Evolutionary conservation across 53 echinoderm and acorn worm species (phyloP).

Genomic region (Pentamera pediparva): DNA sequence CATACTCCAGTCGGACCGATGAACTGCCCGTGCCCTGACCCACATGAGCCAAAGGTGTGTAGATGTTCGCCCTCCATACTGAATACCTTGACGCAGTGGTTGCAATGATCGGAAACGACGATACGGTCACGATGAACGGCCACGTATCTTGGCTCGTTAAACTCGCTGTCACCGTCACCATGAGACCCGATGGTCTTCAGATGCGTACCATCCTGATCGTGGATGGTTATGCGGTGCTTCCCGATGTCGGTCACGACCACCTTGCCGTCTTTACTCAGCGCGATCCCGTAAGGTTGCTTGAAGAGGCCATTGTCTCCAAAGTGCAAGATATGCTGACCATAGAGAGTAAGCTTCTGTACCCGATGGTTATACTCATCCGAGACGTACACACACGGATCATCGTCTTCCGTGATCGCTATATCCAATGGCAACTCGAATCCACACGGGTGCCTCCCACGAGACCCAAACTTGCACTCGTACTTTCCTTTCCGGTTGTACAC

Average conservation of each 20-base stretch:
- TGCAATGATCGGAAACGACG: slow-evolving; percentile 95
- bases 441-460: slow-evolving; percentile 79
- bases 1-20: slow-evolving; percentile 98
- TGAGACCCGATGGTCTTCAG: slow-evolving; percentile 80
- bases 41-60: slow-evolving; percentile 87
- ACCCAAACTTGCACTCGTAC: slow-evolving; percentile 98
- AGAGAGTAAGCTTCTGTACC: slow-evolving; percentile 94
- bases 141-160: slow-evolving; percentile 97
- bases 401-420: slow-evolving; percentile 73
- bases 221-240: slow-evolving; percentile 91
- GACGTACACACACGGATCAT: slow-evolving; percentile 90
- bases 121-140: slow-evolving; percentile 70
- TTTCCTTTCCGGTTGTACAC: slow-evolving; percentile 95
- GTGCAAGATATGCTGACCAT: slow-evolving; percentile 87
- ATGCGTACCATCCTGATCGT: slow-evolving; percentile 75
- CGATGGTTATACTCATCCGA: slow-evolving; percentile 99
- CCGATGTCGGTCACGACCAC: slow-evolving; percentile 96
- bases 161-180: slow-evolving; percentile 83
- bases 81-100: slow-evolving; percentile 97
- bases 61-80: slow-evolving; percentile 74
- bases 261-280: slow-evolving; percentile 64
- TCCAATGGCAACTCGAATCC: slow-evolving; percentile 97
- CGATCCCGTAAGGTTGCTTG: slow-evolving; percentile 97
- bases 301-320: slow-evolving; percentile 97
- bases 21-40: slow-evolving; percentile 94